A percentile compares a stretch with the other conserved stretches of the same genome.
These are phyloP conservation scores for Amblyopsis rosae DNA, from an alignment of 2,113 vertebrate genomes.

Conservation along the genomic window DNA sequence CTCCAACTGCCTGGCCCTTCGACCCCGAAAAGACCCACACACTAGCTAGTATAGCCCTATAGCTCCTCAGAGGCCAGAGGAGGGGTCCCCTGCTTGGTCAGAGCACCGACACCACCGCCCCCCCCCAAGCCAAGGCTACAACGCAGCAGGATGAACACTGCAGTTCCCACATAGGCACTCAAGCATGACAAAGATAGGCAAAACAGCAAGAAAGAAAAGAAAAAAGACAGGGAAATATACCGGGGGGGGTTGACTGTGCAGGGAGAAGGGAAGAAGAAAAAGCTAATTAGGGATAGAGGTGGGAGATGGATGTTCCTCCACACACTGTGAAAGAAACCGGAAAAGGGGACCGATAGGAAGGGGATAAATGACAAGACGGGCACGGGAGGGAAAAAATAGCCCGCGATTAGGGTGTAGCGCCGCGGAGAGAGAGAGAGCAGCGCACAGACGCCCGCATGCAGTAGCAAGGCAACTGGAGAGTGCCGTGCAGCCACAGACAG, in stretches of 20 bases:
- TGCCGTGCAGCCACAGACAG: constrained; percentile 48
- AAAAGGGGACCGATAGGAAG: constrained; percentile 31
- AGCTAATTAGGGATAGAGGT: constrained; percentile 36
- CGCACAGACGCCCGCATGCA: neutral
- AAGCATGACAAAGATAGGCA: constrained; percentile 48
- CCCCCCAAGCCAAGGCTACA: constrained; percentile 50
- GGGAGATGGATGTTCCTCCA: constrained; percentile 50
- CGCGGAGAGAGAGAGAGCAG: neutral
- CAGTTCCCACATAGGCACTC: constrained; percentile 56
- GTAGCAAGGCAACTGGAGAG: neutral
- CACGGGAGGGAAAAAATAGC: neutral
- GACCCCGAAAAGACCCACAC: constrained; percentile 38
- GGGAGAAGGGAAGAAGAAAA: constrained; percentile 6
- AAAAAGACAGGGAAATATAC: constrained; percentile 34
- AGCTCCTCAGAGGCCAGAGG: constrained; percentile 42
- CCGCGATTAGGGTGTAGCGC: neutral
- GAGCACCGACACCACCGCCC: constrained; percentile 43
- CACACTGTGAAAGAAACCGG: constrained; percentile 14
- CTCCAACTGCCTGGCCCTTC: constrained; percentile 36
- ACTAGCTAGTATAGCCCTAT: constrained; percentile 42
- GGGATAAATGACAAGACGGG: constrained; percentile 29
- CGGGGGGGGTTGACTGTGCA: constrained; percentile 3
- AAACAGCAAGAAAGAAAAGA: constrained; percentile 4
- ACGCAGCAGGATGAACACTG: constrained; percentile 49
- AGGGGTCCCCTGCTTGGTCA: constrained; percentile 53